Evolutionary conservation across 2,797 vertebrate species (phyloP), one percentile per base, ranked within the genome.

Genomic region (Allobates femoralis): DNA sequence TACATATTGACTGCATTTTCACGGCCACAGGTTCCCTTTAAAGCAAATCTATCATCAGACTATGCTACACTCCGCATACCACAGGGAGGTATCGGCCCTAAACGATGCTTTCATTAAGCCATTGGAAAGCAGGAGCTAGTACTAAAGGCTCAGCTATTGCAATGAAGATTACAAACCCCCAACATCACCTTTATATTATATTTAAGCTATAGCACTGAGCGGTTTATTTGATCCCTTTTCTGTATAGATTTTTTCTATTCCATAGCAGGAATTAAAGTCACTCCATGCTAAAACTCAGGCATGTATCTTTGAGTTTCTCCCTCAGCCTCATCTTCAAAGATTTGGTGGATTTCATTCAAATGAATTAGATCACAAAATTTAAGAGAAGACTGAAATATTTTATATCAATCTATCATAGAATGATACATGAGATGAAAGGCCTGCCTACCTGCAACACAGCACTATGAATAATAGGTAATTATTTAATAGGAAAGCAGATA

Each of bases 381-480:
- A 51, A 46, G 46, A 26, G 41, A 34, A 56, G 15, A 58, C 16
- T 2, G 1, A 11, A 79, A 58, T 37, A 79, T 79, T 41, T 56
- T 32, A 41, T 79, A 34, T n/a, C 55, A 55, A 50, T 26, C 26
- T 34, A 58, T 12, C 30, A 79, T 58, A 41, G 76, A 14, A 58
- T 19, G 32, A 12, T 60, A 60, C 19, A n/a, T n/a, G 21, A 37
- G 76, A 58, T 79, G 23, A 56, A 37, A n/a, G 3, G 21, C 55
- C 53, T 7, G 28, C 53, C 37, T 74, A 50, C 69, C n/a, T n/a
- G 37, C 41, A 74, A 50, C 76, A 79, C 53, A 79, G 76, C 32
- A 37, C 18, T 58, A n/a, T 34, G 4, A 60, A 60, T 56, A 34
- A 56, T 60, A 34, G 76, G 11, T 55, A 79, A 60, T 58, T 58